Evolutionary conservation across 2,113 vertebrate genomes (phyloP).

Genomic region (Ahaetulla prasina): DNA sequence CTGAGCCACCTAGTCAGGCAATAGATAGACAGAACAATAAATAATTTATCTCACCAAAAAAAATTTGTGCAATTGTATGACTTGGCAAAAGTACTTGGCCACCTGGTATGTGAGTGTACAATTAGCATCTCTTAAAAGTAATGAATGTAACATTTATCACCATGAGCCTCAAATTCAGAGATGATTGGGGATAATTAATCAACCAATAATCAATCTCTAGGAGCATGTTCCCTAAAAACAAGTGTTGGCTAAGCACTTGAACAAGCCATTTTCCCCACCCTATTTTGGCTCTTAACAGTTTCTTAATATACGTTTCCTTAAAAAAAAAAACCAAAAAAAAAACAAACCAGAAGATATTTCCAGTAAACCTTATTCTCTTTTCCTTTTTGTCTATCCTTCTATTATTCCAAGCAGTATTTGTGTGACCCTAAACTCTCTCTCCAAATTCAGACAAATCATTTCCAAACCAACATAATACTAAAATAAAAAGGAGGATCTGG

Average conservation of each 20-base stretch:
- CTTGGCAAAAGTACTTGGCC: not conserved
- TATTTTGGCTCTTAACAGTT: not conserved
- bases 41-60: not conserved
- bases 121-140: not conserved
- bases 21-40: too few species aligned
- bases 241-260: not conserved
- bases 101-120: not conserved
- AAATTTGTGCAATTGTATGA: not conserved
- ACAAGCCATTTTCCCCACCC: not conserved
- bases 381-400: not conserved
- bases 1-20: too few species aligned
- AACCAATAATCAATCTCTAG: not conserved
- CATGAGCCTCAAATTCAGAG: not conserved
- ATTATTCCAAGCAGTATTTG: not conserved
- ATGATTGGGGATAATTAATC: not conserved
- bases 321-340: too few species aligned
- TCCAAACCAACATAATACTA: not conserved
- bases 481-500: not conserved
- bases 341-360: not conserved
- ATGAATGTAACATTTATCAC: not conserved
- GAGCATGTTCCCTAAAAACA: not conserved
- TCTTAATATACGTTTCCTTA: not conserved
- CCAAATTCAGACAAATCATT: not conserved
- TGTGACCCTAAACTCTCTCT: not conserved
- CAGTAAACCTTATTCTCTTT: not conserved